Percentiles rank a stretch among this genome's conserved stretches.
Evolutionary conservation across 2,797 vertebrate species (phyloP).

Genomic region (Sebastes baramenuke): DNA sequence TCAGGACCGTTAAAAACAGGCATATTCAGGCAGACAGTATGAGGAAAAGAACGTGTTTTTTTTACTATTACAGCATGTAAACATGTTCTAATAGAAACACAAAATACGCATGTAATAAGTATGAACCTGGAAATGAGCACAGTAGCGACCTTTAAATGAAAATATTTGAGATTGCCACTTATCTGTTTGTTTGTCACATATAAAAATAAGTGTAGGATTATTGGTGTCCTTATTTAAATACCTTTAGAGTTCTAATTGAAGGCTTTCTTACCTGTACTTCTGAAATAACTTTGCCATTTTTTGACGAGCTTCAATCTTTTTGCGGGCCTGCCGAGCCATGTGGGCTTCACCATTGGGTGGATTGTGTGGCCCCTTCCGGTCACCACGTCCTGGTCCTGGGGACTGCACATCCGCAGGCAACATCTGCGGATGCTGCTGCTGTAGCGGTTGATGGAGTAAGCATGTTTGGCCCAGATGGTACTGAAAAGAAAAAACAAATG

Average conservation of each 20-base stretch:
- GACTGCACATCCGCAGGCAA: neutral
- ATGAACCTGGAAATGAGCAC: too few relatives aligned
- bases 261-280: slow-evolving; percentile 11
- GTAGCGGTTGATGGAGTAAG: neutral
- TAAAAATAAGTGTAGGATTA: neutral
- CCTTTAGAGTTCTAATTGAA: neutral
- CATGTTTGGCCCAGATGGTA: neutral
- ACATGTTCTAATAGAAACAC: too few relatives aligned
- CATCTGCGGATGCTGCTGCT: neutral
- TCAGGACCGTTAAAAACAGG: too few relatives aligned
- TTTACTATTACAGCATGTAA: too few relatives aligned
- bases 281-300: neutral
- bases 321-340: neutral
- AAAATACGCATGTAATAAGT: too few relatives aligned
- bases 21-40: too few relatives aligned
- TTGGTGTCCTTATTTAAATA: too few relatives aligned
- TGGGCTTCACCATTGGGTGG: neutral
- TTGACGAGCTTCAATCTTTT: neutral
- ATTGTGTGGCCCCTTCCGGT: neutral
- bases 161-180: neutral
- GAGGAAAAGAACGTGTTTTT: too few relatives aligned
- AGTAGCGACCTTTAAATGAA: too few relatives aligned
- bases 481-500: neutral
- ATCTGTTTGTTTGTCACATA: too few relatives aligned
- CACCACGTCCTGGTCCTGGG: neutral